Conservation (phyloP, 2,113 vertebrate species). For the Miniopterus natalensis region DNA sequence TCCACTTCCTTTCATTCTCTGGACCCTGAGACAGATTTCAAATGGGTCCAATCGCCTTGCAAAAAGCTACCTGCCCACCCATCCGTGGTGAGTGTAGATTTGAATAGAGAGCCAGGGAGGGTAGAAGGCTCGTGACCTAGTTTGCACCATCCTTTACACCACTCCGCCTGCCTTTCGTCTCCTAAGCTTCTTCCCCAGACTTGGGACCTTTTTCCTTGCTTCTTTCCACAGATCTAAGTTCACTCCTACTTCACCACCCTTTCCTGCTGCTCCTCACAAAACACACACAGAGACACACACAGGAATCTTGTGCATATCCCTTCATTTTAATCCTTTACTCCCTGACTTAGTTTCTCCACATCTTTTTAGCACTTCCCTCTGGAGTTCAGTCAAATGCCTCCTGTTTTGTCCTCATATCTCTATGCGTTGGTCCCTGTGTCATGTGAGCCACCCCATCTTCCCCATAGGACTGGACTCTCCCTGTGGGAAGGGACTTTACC, state of each 20-base stretch:
- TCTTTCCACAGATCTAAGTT: not conserved
- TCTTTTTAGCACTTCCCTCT: slow-evolving; percentile 14
- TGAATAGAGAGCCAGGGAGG: not conserved
- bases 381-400: not conserved
- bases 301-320: not conserved
- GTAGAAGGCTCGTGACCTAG: not conserved
- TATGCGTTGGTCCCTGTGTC: not conserved
- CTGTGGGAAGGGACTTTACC: not conserved
- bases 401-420: not conserved
- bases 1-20: slow-evolving; percentile 7
- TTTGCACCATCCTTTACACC: not conserved
- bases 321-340: slow-evolving; percentile 4
- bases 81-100: not conserved
- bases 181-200: not conserved
- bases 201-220: not conserved
- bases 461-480: not conserved
- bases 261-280: not conserved
- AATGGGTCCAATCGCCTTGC: not conserved
- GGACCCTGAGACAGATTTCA: slow-evolving; percentile 34
- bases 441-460: not conserved
- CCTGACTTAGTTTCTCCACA: slow-evolving; percentile 3
- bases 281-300: not conserved
- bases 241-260: not conserved
- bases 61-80: not conserved
- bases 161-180: not conserved